Conservation (phyloP, 2,888 invertebrate species). For the Lasioglossum oenotherae region DNA sequence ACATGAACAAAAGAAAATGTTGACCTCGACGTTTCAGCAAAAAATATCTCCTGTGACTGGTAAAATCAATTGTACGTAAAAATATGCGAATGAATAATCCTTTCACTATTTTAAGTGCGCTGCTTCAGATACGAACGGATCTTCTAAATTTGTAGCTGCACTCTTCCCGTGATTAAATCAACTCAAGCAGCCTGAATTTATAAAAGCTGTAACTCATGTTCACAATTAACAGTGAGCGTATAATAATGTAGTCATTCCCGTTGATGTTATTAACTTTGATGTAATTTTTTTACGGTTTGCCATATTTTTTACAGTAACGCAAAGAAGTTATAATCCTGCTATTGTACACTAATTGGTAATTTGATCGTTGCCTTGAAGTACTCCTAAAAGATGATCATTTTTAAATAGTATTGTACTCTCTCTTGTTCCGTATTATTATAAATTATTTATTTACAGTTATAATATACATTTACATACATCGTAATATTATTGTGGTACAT, state of each 20-base stretch:
- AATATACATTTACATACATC: too few species aligned
- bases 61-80: slow-evolving; percentile 17
- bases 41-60: background rate
- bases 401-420: too few species aligned
- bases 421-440: background rate
- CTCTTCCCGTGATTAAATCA: slow-evolving; percentile 16
- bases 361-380: background rate
- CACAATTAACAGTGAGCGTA: background rate
- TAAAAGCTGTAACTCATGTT: background rate
- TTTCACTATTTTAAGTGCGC: slow-evolving; percentile 36
- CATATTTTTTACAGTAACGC: background rate
- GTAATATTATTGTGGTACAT: background rate
- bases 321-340: background rate
- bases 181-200: background rate
- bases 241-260: background rate
- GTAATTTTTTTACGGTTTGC: background rate
- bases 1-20: background rate
- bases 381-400: background rate
- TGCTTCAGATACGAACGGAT: slow-evolving; percentile 24
- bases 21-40: background rate
- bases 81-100: slow-evolving; percentile 41
- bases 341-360: background rate
- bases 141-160: background rate
- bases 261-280: background rate
- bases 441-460: background rate